Base-by-base conservation (phyloP, 2,888 invertebrate genomes). In the Melinaea menophilus region DNA sequence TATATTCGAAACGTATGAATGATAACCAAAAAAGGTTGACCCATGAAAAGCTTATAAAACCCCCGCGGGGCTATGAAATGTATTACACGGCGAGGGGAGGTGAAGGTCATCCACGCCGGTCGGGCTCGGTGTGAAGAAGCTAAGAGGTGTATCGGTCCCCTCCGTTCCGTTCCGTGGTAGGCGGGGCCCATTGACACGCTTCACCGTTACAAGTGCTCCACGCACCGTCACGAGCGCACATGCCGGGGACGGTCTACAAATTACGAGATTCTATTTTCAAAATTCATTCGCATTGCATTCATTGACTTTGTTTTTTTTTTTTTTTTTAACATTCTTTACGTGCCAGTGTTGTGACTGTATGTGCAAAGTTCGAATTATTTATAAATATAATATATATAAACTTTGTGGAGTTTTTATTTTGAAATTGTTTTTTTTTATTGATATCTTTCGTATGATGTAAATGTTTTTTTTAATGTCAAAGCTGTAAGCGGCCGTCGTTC, bases 81-180 rank as follows among this genome's bases (percentile, higher is more conserved):
- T 58, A 54, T 61, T 48, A 31, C 34, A 59, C 55, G 65, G 61
- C 71, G 71, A 22, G 77, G 77, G 81, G 79, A 62, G 76, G 65
- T 67, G 75, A 59, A 74, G 86, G 67, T 79, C 85, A 73, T 67
- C 65, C 69, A 70, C 51, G 71, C 69, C 79, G 84, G 88, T 74
- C 77, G 71, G 71, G 84, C 81, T 86, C 41, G 88, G 87, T 86
- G 88, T 88, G 86, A 88, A 88, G 86, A 86, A 82, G 86, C 85
- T 88, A 87, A 87, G 86, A 88, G 88, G 88, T 88, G 87, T 86
- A 84, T 75, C 82, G 80, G 84, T 86, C 74, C 76, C 76, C 77
- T 73, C 76, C 84, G 84, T 83, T 81, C 74, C 80, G 82, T 82
- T 79, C 76, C 78, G 79, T 77, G 75, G 82, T 82, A 79, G 88